A percentile compares a stretch with the other conserved stretches of the same genome.
Evolutionary conservation across 2,113 vertebrate genomes (phyloP).

Genomic region (Caracal caracal): DNA sequence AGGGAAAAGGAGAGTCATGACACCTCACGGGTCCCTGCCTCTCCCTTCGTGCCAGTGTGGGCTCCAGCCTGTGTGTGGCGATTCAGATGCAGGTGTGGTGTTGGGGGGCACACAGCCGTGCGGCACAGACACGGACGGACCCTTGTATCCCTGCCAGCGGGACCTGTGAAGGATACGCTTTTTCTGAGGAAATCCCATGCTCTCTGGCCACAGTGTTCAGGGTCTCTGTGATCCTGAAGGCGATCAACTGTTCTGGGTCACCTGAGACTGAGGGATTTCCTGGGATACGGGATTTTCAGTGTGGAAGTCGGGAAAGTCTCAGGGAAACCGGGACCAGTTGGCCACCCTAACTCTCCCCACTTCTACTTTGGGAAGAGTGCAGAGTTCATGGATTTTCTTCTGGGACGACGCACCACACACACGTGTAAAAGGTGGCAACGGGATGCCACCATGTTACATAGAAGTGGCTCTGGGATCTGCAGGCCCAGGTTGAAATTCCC

Average conservation of each 20-base stretch:
- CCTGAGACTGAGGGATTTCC: neutral
- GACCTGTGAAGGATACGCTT: neutral
- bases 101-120: neutral
- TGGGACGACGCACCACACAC: accelerated
- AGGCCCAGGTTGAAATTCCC: neutral
- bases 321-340: neutral
- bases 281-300: neutral
- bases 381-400: neutral
- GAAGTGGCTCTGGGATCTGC: neutral
- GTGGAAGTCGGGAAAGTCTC: neutral
- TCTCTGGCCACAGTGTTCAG: neutral
- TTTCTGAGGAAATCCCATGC: neutral
- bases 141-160: accelerated
- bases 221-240: neutral
- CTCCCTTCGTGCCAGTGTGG: accelerated
- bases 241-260: neutral
- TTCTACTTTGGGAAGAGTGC: neutral
- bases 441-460: neutral
- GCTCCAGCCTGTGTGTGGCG: neutral
- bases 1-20: neutral
- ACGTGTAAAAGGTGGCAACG: neutral
- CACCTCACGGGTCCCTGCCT: neutral
- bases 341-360: neutral
- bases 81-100: accelerated
- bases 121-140: accelerated